Evolutionary conservation across 2,113 vertebrate species (phyloP), one percentile per base, ranked within the genome.

Genomic region (Cyrtonyx montezumae): DNA sequence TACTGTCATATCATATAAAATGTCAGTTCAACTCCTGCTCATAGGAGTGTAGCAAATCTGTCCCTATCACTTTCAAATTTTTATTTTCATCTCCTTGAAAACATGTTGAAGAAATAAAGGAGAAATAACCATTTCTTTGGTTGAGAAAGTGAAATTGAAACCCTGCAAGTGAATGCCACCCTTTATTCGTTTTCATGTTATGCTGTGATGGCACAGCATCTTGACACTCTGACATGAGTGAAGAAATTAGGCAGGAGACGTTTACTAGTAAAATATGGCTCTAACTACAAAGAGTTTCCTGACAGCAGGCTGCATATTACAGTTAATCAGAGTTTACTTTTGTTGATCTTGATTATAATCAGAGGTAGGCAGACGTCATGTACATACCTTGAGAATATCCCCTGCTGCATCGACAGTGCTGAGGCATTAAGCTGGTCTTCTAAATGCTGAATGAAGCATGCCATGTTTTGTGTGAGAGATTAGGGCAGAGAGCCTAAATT

Each of bases 331-430:
- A 95, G 91, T 91, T 93, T 90, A 87, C 49, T 81, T 92, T 53
- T 79, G 89, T 76, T 90, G 63, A 70, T 94, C 87, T 91, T 91
- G 83, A 93, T 96, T 96, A 79, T 88, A 95, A 91, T 89, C 85
- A 88, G 91, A 91, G 79, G 78, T 84, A 81, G 53, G 43, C 81
- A 89, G 42, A 65, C 53, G 40, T 63, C 84, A 63, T 49, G 79
- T 78, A 48, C n/a, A 5, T 88, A 83, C 48, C 85, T 93, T 88
- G 81, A 81, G 94, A 85, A 95, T 90, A 81, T 86, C 68, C 74
- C 75, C 79, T 79, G 75, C 69, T 91, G 56, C 69, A 66, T 56
- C 43, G 36, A 36, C 53, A 56, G 36, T 51, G 75, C 49, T 79
- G 42, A 40, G 55, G n/a, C 15, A 3, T 69, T 91, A 84, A 87